Base-by-base conservation (phyloP, 2,888 invertebrate genomes). In the Caenorhabditis imperialis region DNA sequence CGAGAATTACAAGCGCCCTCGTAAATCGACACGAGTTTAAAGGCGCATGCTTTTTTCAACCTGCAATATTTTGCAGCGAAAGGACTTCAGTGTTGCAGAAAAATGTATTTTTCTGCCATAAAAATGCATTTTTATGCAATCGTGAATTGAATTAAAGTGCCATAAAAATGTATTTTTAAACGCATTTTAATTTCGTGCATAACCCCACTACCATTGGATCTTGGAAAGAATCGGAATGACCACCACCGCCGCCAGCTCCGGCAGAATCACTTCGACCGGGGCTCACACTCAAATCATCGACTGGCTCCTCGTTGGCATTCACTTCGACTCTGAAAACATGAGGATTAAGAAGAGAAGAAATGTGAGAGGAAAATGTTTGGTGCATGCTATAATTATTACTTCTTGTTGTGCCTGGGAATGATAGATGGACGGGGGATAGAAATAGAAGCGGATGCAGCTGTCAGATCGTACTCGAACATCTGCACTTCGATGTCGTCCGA, bases 211-310 rank as follows among this genome's bases (percentile, higher is more conserved):
- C n/a, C 55, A 70, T 25, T 20, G 47, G 44, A 47, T 72, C 72
- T 40, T 72, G 63, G 40, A 47, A 58, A 12, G 72, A 72, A 53
- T 72, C 72, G 20, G 72, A 72, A 61, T 70, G 54, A 27, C 48
- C 65, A 22, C 65, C 65, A 33, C 65, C 65, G 7, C 72, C 63
- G n/a, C n/a, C n/a, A 20, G 44, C 44, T 5, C 71, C 71, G 16
- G 63, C 51, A 0, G 72, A 65, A 65, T 72, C 58, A 45, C 73
- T 73, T 23, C 73, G 60, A 44, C 73, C 73, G 5, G 73, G 73
- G 23, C 73, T 73, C 33, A 63, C 38, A 38, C 73, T 73, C 23
- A 38, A 37, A 20, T 65, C 60, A 3, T 65, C 65, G 5, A 60
- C 14, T n/a, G 42, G 47, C 20, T 67, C 65, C 16, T 63, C 62